A percentile compares a stretch with the other conserved stretches of the same genome.
Evolutionary conservation across 2,113 vertebrate genomes (phyloP).

Genomic region (Rhea pennata): DNA sequence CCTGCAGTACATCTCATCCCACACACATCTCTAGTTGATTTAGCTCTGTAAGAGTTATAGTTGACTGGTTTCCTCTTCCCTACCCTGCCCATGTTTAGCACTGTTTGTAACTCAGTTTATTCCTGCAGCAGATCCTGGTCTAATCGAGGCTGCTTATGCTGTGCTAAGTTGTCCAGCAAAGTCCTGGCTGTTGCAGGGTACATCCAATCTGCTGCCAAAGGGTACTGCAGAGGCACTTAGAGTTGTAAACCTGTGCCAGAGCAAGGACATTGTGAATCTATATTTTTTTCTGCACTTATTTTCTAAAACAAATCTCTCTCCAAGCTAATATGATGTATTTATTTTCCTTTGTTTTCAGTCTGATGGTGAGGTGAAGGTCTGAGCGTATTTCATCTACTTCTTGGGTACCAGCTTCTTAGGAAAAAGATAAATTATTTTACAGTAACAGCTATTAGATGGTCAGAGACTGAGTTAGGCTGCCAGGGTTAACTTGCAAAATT

Average conservation of each 20-base stretch:
- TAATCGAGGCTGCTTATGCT: too few species aligned
- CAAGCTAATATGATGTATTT: rapidly evolving
- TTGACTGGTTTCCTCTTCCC: not conserved
- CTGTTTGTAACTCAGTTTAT: not conserved
- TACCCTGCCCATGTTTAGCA: not conserved
- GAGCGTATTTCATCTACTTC: rapidly evolving
- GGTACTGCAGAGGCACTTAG: rapidly evolving
- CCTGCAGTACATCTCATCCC: not conserved
- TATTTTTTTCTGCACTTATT: not conserved
- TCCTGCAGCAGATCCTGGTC: not conserved
- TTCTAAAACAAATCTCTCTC: not conserved
- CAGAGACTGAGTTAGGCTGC: not conserved
- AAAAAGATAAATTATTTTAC: too few species aligned
- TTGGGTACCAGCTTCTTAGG: not conserved
- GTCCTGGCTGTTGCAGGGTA: not conserved
- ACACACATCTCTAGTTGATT: not conserved
- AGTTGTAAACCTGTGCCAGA: not conserved
- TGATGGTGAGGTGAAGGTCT: not conserved
- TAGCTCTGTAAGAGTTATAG: not conserved
- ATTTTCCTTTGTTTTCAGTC: not conserved
- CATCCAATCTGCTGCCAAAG: not conserved
- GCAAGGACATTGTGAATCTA: rapidly evolving
- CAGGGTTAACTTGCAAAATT: not conserved
- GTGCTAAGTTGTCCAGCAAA: not conserved
- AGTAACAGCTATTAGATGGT: rapidly evolving